Conservation (phyloP, 2,797 vertebrate genomes). For the Heteromormyrus szaboi region DNA sequence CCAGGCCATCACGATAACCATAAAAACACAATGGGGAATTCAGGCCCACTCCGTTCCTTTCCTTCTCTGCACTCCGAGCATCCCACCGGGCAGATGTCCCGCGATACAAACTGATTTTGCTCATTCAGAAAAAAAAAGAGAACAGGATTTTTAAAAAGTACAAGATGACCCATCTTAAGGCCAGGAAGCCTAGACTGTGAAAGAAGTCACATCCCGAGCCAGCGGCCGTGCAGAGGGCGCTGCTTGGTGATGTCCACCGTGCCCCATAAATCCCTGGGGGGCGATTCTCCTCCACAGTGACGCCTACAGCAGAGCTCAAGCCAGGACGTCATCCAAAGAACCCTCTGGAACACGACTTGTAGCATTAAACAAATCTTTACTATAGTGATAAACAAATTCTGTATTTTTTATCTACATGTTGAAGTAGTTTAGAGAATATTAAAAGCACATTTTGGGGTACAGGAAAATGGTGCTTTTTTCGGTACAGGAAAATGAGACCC, state of each 20-base stretch:
- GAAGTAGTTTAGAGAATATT: slow-evolving; percentile 16
- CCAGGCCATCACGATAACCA: neutral
- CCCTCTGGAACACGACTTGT: neutral
- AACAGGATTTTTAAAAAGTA: neutral
- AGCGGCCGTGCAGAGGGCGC: neutral
- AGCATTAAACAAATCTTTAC: neutral
- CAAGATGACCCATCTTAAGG: neutral
- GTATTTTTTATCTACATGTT: neutral
- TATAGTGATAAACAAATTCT: neutral
- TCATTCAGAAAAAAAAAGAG: neutral
- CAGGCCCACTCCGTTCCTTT: neutral
- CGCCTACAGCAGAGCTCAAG: neutral
- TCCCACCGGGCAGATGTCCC: neutral
- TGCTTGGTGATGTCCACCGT: neutral
- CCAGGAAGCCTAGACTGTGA: neutral
- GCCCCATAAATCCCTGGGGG: neutral
- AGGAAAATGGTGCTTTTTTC: neutral
- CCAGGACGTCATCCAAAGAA: neutral
- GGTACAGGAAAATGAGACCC: slow-evolving; percentile 1
- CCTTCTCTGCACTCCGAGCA: neutral
- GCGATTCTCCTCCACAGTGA: neutral
- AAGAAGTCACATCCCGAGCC: neutral
- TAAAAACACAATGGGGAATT: neutral
- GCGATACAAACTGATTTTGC: neutral
- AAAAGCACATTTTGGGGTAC: slow-evolving; percentile 20